Conservation (phyloP, 2,113 vertebrate genomes). For the Ptychochromis oligacanthus region DNA sequence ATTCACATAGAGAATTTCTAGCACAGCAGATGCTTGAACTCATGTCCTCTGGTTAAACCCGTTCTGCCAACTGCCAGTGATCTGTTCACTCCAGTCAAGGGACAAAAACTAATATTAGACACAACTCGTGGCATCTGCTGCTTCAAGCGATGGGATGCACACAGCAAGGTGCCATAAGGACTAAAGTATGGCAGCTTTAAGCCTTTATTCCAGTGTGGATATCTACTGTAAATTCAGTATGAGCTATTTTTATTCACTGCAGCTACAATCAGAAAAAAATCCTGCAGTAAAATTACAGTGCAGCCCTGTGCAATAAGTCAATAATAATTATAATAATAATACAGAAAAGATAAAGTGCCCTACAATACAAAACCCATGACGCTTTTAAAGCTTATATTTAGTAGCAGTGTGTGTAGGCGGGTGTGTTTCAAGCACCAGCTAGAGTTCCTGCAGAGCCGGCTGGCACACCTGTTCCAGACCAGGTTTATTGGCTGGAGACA, state of each 20-base stretch:
- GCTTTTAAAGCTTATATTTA: constrained; percentile 34
- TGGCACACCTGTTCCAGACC: constrained; percentile 43
- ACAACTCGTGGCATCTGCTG: background rate
- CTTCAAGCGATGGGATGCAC: background rate
- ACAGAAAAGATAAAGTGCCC: background rate
- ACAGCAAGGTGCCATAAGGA: background rate
- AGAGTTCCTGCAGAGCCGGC: constrained; percentile 31
- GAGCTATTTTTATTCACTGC: background rate
- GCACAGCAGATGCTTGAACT: background rate
- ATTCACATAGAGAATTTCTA: background rate
- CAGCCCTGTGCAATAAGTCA: background rate
- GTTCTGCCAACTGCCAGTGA: background rate
- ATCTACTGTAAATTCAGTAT: background rate
- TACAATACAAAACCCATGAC: background rate
- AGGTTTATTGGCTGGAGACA: constrained; percentile 47
- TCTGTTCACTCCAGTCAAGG: background rate
- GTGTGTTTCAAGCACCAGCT: constrained; percentile 32
- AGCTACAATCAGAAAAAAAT: background rate
- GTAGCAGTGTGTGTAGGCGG: constrained; percentile 25
- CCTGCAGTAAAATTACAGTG: background rate
- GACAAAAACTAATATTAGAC: background rate
- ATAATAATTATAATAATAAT: background rate
- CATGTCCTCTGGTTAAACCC: background rate
- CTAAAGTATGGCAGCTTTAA: background rate
- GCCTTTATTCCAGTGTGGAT: background rate